A percentile compares a stretch with the other conserved stretches of the same genome.
phyloP scores from a whole-genome alignment of 2,888 invertebrate genomes.

The Eugnorisma glareosa region DNA sequence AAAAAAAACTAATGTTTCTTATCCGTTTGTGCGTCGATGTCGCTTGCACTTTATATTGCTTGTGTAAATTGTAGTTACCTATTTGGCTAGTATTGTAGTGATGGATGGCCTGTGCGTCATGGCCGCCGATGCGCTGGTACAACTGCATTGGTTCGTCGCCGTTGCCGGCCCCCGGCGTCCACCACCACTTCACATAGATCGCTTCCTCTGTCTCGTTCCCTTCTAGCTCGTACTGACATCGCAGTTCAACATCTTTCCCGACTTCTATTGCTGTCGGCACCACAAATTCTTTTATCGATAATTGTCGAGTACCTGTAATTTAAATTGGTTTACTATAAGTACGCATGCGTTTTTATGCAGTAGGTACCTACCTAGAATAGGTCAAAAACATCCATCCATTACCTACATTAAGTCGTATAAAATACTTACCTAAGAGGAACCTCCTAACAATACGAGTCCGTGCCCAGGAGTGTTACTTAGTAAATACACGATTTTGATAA shows the following conservation, averaged over 20 bases:
- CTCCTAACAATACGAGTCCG: no score
- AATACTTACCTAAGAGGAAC: no score
- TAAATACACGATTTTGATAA: background rate
- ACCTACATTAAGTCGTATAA: no score
- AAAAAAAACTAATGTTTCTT: no score
- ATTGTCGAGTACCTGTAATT: slow-evolving; percentile 80
- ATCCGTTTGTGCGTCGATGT: no score
- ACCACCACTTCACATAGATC: slow-evolving; percentile 85
- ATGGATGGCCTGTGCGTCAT: slow-evolving; percentile 64
- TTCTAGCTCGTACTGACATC: slow-evolving; percentile 74
- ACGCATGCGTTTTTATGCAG: no score
- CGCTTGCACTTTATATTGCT: background rate
- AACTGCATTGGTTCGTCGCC: slow-evolving; percentile 68
- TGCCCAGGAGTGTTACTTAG: no score
- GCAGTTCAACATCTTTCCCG: slow-evolving; percentile 77
- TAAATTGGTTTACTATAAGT: slow-evolving; percentile 17
- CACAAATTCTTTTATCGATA: slow-evolving; percentile 80
- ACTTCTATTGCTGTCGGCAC: slow-evolving; percentile 77
- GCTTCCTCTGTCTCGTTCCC: slow-evolving; percentile 67
- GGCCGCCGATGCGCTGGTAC: slow-evolving; percentile 78
- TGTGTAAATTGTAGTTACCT: slow-evolving; percentile 65
- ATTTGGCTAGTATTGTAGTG: slow-evolving; percentile 68
- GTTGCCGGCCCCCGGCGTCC: slow-evolving; percentile 72
- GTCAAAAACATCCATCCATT: no score
- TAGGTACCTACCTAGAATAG: no score